These are phyloP conservation scores for Morpho deidamia DNA, from an alignment of 2,888 invertebrate genomes.

Conservation along the genomic window DNA sequence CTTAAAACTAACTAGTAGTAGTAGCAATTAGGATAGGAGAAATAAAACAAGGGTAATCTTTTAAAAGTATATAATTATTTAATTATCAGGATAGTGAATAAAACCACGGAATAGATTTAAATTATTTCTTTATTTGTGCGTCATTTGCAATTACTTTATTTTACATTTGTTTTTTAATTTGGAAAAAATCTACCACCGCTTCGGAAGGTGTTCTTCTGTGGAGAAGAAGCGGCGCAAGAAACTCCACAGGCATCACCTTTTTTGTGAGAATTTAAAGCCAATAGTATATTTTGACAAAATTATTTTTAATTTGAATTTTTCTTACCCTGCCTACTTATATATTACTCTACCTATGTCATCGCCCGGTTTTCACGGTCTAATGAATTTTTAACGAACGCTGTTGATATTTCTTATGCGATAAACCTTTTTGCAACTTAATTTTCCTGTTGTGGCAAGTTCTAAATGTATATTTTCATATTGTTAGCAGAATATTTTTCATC, in stretches of 20 bases:
- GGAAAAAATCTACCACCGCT: slow-evolving; percentile 42
- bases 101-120: slow-evolving; percentile 39
- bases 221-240: slow-evolving; percentile 73
- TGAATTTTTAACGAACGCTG: neutral
- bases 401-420: neutral
- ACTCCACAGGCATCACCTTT: slow-evolving; percentile 46
- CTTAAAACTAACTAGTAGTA: too few relatives aligned
- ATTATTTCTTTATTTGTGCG: slow-evolving; percentile 23
- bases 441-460: slow-evolving; percentile 14
- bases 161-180: slow-evolving; percentile 16
- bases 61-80: neutral
- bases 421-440: neutral
- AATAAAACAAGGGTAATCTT: slow-evolving; percentile 7
- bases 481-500: too few relatives aligned
- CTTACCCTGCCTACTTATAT: slow-evolving; percentile 2
- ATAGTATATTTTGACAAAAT: neutral
- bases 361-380: slow-evolving; percentile 20
- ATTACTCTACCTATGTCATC: slow-evolving; percentile 24
- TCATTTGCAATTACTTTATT: slow-evolving; percentile 13
- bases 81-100: slow-evolving; percentile 29
- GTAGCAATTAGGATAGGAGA: neutral
- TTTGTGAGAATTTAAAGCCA: slow-evolving; percentile 16
- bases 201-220: slow-evolving; percentile 54
- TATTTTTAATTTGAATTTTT: neutral
- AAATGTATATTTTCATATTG: too few relatives aligned